Conservation (phyloP, 2,797 vertebrate species). For the Nothura maculosa region DNA sequence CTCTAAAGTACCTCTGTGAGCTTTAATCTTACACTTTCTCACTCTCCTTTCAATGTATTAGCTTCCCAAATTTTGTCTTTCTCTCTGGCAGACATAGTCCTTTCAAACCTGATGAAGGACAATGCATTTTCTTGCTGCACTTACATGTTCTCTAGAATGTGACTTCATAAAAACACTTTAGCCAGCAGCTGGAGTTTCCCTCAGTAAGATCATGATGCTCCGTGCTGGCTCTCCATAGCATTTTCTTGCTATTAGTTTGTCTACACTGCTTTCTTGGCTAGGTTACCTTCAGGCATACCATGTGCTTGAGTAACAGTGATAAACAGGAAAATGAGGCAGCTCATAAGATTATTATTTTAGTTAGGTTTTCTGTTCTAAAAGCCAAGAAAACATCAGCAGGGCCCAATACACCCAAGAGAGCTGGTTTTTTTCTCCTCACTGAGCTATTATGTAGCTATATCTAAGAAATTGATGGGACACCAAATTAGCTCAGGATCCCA, state of each 20-base stretch:
- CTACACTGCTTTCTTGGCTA: slow-evolving; percentile 44
- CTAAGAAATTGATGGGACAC: background rate
- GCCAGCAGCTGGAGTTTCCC: background rate
- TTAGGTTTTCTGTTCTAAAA: slow-evolving; percentile 54
- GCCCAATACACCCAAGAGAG: background rate
- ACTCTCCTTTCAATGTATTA: background rate
- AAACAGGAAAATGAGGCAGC: slow-evolving; percentile 50
- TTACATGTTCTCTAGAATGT: slow-evolving; percentile 8
- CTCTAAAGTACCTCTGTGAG: background rate
- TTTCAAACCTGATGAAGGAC: background rate
- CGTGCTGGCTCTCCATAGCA: background rate
- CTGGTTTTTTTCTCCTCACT: background rate
- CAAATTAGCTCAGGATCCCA: background rate
- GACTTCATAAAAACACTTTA: slow-evolving; percentile 49
- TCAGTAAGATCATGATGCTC: slow-evolving; percentile 5
- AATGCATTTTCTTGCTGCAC: slow-evolving; percentile 12
- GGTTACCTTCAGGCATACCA: slow-evolving; percentile 38
- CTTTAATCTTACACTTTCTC: background rate
- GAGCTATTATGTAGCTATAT: background rate
- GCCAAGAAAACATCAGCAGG: slow-evolving; percentile 16
- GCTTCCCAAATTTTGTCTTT: background rate
- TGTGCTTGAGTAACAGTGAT: slow-evolving; percentile 59
- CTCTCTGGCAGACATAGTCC: background rate
- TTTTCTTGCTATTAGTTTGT: slow-evolving; percentile 32
- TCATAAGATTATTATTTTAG: slow-evolving; percentile 37